phyloP scores from a whole-genome alignment of 2,888 invertebrate species.

The Rhagonycha fulva region DNA sequence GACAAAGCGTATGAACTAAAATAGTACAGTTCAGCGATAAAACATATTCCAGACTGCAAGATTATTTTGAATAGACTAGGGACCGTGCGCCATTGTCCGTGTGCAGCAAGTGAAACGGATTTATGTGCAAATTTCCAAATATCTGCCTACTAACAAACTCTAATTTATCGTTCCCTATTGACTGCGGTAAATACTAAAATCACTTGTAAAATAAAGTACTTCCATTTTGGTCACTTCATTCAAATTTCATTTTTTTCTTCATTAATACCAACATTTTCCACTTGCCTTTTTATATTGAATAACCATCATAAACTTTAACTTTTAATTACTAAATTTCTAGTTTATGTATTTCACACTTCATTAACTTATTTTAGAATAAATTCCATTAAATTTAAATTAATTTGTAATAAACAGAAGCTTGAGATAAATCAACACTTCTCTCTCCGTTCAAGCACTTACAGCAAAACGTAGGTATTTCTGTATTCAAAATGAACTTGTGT shows the following conservation, averaged over 20 bases:
- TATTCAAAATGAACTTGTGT: neutral
- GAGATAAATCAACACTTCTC: neutral
- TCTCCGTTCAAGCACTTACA: neutral
- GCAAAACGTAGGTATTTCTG: neutral
- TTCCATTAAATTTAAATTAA: neutral
- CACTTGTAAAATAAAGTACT: constrained; percentile 20
- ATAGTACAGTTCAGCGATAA: constrained; percentile 27
- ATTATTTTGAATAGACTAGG: constrained; percentile 33
- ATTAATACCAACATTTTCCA: neutral
- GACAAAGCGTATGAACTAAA: constrained; percentile 1
- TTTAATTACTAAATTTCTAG: neutral
- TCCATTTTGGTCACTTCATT: constrained; percentile 9
- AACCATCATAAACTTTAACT: neutral
- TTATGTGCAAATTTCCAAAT: constrained; percentile 49
- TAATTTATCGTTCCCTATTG: constrained; percentile 47
- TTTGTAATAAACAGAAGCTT: neutral
- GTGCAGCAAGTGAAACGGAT: constrained; percentile 47
- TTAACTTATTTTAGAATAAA: neutral
- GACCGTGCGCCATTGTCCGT: constrained; percentile 36
- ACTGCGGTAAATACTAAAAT: constrained; percentile 34
- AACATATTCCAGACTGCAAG: constrained; percentile 39
- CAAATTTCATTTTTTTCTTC: neutral
- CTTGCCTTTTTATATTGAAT: neutral
- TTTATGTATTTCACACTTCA: neutral
- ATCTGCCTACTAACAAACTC: constrained; percentile 49